Percentiles rank a stretch among this genome's conserved stretches.
These are phyloP conservation scores for Spheniscus humboldti DNA, from an alignment of 2,797 vertebrate genomes.

Conservation along the genomic window DNA sequence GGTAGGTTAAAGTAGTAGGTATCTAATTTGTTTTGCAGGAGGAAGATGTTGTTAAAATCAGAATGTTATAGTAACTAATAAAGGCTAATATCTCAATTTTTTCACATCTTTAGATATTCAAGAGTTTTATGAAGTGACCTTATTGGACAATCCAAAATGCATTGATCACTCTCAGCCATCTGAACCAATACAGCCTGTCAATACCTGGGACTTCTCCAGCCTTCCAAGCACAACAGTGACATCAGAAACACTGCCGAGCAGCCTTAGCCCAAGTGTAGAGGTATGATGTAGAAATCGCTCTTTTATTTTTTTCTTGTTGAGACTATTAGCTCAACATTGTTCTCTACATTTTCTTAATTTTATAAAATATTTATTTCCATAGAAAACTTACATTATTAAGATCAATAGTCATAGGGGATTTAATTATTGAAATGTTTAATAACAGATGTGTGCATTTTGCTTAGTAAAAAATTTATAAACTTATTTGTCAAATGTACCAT, in stretches of 20 bases:
- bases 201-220: constrained; percentile 93
- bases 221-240: constrained; percentile 89
- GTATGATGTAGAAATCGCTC: constrained; percentile 66
- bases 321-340: neutral
- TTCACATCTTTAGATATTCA: constrained; percentile 86
- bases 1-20: neutral
- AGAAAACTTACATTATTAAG: constrained; percentile 1
- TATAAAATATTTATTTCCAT: constrained; percentile 27
- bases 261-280: constrained; percentile 92
- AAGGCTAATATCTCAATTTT: neutral
- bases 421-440: constrained; percentile 23
- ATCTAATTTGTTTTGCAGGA: neutral
- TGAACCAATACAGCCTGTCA: constrained; percentile 81
- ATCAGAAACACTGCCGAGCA: constrained; percentile 88
- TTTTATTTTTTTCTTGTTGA: neutral
- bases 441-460: neutral
- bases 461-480: constrained; percentile 46
- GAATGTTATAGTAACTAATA: neutral
- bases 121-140: constrained; percentile 99
- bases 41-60: neutral
- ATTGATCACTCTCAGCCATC: constrained; percentile 77
- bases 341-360: neutral
- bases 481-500: neutral
- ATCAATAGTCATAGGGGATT: neutral
- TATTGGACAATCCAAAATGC: constrained; percentile 92